Evolutionary conservation across 1,140 invertebrate species (phyloP).

Genomic region (Tribolium castaneum): DNA sequence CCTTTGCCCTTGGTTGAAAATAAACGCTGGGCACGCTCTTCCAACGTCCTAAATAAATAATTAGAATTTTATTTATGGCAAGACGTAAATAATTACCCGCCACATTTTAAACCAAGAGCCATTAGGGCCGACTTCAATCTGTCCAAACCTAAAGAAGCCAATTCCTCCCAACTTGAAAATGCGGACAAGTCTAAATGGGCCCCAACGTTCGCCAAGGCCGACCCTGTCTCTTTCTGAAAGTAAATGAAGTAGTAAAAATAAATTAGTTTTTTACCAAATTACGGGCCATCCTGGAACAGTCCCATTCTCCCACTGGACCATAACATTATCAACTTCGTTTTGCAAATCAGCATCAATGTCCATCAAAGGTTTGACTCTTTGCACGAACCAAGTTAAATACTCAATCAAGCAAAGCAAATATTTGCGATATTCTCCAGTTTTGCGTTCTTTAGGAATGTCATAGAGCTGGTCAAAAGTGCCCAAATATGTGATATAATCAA

Average conservation of each 20-base stretch:
- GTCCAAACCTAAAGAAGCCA: slow-evolving; percentile 96
- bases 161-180: slow-evolving; percentile 97
- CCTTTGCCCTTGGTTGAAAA: slow-evolving; percentile 96
- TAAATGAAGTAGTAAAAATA: slow-evolving; percentile 31
- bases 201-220: slow-evolving; percentile 90
- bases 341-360: slow-evolving; percentile 86
- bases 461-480: slow-evolving; percentile 95
- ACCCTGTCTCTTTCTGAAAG: slow-evolving; percentile 91
- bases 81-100: slow-evolving; percentile 73
- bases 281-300: slow-evolving; percentile 95
- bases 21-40: slow-evolving; percentile 95
- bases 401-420: slow-evolving; percentile 88
- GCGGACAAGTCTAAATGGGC: slow-evolving; percentile 97
- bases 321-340: slow-evolving; percentile 81
- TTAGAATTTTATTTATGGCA: background rate
- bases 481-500: slow-evolving; percentile 97
- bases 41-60: slow-evolving; percentile 77
- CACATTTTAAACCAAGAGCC: slow-evolving; percentile 98
- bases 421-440: slow-evolving; percentile 92
- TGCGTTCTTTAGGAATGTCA: slow-evolving; percentile 94
- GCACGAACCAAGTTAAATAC: slow-evolving; percentile 89
- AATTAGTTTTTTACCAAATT: slow-evolving; percentile 57
- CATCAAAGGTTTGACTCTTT: slow-evolving; percentile 90
- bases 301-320: slow-evolving; percentile 88
- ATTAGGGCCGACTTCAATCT: slow-evolving; percentile 97